A percentile compares a stretch with the other conserved stretches of the same genome.
These are phyloP conservation scores for Poecilia picta DNA, from an alignment of 2,797 vertebrate genomes.

Conservation along the genomic window DNA sequence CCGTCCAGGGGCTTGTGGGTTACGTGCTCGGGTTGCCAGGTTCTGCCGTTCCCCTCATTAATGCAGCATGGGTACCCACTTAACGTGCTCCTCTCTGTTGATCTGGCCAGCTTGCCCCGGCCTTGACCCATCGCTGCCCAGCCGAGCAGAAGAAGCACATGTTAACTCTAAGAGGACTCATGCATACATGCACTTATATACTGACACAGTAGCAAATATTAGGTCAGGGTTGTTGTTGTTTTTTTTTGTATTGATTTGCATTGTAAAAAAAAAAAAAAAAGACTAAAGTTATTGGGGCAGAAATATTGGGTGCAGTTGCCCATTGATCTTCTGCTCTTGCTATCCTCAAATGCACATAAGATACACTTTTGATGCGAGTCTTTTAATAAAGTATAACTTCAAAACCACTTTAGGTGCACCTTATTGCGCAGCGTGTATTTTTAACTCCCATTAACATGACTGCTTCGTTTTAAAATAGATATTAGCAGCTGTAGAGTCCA, in stretches of 20 bases:
- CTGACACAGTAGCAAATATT: neutral
- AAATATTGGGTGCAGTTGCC: neutral
- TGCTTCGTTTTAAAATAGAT: neutral
- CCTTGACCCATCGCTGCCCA: conserved; percentile 46
- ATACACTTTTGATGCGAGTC: neutral
- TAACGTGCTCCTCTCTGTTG: conserved; percentile 56
- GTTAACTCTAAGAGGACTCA: conserved; percentile 8
- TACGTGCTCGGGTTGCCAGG: conserved; percentile 74
- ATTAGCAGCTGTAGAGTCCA: neutral
- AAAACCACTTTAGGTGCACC: neutral
- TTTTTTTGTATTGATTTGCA: neutral
- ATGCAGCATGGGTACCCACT: conserved; percentile 71
- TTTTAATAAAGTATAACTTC: neutral
- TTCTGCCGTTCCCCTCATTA: conserved; percentile 73
- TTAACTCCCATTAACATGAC: neutral
- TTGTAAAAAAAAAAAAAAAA: neutral
- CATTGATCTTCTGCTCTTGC: neutral
- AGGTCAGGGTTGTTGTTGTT: neutral
- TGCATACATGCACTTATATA: neutral
- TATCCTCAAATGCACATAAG: neutral
- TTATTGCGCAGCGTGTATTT: neutral
- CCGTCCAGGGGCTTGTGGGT: conserved; percentile 66
- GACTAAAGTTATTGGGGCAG: neutral
- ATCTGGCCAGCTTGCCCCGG: conserved; percentile 42
- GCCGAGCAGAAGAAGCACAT: conserved; percentile 41